These are phyloP conservation scores for Panurus biarmicus DNA, from an alignment of 2,113 vertebrate species.

Conservation along the genomic window DNA sequence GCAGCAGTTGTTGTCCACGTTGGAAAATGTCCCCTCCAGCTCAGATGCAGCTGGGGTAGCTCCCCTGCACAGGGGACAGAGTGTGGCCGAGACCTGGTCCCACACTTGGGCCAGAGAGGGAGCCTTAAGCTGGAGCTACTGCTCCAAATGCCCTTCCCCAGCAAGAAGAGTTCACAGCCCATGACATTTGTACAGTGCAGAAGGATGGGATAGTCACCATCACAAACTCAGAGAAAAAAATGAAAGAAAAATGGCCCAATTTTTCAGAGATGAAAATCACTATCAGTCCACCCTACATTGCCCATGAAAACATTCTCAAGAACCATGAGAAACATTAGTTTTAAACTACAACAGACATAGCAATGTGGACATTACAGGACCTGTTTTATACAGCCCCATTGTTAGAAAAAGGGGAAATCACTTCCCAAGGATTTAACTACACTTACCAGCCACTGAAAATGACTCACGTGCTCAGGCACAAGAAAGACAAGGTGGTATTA, in stretches of 20 bases:
- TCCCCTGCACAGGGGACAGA: neutral
- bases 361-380: neutral
- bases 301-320: neutral
- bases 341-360: neutral
- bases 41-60: neutral
- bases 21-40: neutral
- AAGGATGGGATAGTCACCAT: neutral
- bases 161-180: neutral
- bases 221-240: neutral
- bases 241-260: neutral
- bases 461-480: fast-evolving
- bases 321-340: neutral
- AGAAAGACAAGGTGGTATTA: neutral
- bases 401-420: neutral
- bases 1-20: neutral
- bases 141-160: neutral
- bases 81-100: neutral
- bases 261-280: neutral
- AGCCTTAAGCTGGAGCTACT: neutral
- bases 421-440: neutral
- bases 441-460: neutral
- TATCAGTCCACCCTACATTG: neutral
- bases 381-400: neutral
- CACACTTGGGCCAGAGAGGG: neutral
- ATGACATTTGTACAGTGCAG: neutral